Percentiles rank a stretch among this genome's conserved stretches.
Evolutionary conservation across 2,888 invertebrate species (phyloP).

Genomic region (Automeris io): DNA sequence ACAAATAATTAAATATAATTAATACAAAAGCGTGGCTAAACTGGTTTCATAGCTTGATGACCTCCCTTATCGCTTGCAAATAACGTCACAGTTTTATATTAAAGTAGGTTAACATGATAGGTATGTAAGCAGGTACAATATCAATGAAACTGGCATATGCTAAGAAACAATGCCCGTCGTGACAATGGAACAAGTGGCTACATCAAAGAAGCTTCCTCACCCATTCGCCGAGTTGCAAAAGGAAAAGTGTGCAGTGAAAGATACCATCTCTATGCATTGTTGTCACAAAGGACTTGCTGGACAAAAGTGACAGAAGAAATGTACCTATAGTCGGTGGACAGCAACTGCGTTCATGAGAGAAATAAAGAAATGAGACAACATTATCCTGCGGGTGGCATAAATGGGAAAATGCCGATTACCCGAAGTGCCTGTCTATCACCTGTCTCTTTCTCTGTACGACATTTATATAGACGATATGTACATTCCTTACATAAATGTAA

Average conservation of each 20-base stretch:
- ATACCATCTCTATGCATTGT: not conserved
- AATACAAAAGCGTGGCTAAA: not conserved
- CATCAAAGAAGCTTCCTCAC: conserved; percentile 30
- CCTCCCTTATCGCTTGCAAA: conserved; percentile 15
- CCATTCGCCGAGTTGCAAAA: conserved; percentile 17
- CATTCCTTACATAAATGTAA: too few species aligned
- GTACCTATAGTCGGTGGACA: too few species aligned
- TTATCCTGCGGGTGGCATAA: too few species aligned
- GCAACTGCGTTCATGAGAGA: too few species aligned
- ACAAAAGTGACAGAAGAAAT: too few species aligned
- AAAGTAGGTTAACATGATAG: conserved; percentile 53
- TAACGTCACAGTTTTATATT: conserved; percentile 22
- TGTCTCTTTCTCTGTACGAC: too few species aligned
- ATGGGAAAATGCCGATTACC: too few species aligned
- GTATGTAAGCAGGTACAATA: conserved; percentile 22
- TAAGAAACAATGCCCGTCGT: conserved; percentile 28
- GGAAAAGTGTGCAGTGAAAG: conserved; percentile 1
- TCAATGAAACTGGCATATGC: conserved; percentile 22
- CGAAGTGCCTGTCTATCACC: too few species aligned
- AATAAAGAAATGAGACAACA: too few species aligned
- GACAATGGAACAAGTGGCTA: conserved; percentile 30
- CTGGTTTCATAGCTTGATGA: conserved; percentile 1
- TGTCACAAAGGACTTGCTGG: not conserved
- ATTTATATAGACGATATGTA: too few species aligned
- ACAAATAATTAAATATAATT: not conserved